These are phyloP conservation scores for Tragelaphus imberbis DNA, from an alignment of 2,113 vertebrate genomes.

Conservation along the genomic window DNA sequence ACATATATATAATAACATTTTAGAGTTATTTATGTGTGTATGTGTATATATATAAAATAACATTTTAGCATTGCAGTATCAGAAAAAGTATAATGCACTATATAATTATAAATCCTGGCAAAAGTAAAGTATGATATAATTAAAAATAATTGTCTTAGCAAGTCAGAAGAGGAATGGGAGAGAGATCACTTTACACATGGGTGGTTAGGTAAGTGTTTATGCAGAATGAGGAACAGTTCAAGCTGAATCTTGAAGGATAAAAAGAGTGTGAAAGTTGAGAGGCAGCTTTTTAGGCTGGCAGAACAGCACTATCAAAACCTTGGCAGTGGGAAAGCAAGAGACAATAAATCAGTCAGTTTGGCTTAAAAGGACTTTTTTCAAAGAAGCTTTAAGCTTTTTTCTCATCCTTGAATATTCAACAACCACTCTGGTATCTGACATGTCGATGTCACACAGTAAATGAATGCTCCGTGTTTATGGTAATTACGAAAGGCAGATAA, in stretches of 20 bases:
- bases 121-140: constrained; percentile 26
- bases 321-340: neutral
- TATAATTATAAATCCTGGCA: neutral
- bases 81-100: neutral
- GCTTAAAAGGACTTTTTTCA: neutral
- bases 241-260: neutral
- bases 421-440: neutral
- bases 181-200: neutral
- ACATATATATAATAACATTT: neutral
- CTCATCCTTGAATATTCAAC: neutral
- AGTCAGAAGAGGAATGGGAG: neutral
- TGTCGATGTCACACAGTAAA: neutral
- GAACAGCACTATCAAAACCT: neutral
- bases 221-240: neutral
- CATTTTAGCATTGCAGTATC: neutral
- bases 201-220: neutral
- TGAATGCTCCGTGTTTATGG: neutral
- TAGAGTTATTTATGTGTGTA: neutral
- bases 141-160: constrained; percentile 18
- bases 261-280: neutral
- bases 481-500: neutral
- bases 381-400: neutral
- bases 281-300: neutral
- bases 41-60: neutral
- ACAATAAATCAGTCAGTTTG: neutral